phyloP scores from a whole-genome alignment of 2,113 vertebrate genomes.

The Xerus inauris region DNA sequence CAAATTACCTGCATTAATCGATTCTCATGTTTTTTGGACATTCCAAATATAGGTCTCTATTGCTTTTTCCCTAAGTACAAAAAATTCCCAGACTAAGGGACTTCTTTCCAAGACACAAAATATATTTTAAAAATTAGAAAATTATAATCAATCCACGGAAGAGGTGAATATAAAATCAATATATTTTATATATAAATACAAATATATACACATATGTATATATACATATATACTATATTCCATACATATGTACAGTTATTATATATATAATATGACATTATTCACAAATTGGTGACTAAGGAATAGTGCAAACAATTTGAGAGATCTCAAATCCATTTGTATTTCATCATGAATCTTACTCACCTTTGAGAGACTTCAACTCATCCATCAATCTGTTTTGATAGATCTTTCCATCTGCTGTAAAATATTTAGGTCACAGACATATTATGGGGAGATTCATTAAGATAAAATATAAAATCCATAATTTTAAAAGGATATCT shows the following conservation, averaged over 20 bases:
- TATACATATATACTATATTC: too few species aligned
- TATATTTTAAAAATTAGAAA: background rate
- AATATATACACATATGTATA: too few species aligned
- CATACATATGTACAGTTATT: too few species aligned
- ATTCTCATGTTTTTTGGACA: background rate
- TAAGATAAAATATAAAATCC: background rate
- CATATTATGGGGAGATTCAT: background rate
- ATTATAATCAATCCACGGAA: background rate
- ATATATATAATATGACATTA: too few species aligned
- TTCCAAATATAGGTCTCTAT: background rate
- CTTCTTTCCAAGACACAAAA: background rate
- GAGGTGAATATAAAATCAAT: background rate
- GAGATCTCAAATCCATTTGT: background rate
- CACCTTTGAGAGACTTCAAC: slow-evolving; percentile 45
- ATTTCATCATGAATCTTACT: background rate
- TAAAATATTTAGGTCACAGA: slow-evolving; percentile 20
- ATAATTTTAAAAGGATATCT: background rate
- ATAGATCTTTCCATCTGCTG: slow-evolving; percentile 30
- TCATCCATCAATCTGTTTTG: slow-evolving; percentile 26
- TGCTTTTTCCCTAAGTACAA: background rate
- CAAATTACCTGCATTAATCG: background rate
- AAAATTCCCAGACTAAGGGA: background rate
- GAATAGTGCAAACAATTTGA: background rate
- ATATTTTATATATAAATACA: too few species aligned
- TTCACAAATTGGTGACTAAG: background rate